Percentiles rank a stretch among this genome's conserved stretches.
Evolutionary conservation across 2,888 invertebrate genomes (phyloP).

Genomic region (Phyto melanocephala): DNA sequence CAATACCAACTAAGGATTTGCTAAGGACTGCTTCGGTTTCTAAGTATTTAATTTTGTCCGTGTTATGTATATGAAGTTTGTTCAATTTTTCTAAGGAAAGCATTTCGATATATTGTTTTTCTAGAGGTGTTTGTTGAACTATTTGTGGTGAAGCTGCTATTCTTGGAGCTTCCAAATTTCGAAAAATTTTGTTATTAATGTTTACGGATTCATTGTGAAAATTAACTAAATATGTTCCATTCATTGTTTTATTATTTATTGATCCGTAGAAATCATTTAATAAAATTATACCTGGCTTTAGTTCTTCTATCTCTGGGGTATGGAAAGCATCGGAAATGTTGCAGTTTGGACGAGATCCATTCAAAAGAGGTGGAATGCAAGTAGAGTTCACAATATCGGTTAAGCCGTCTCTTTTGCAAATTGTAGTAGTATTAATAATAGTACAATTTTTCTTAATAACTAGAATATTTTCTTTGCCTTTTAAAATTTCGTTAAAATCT

Average conservation of each 20-base stretch:
- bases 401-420: slow-evolving; percentile 10
- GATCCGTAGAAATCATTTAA: slow-evolving; percentile 20
- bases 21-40: slow-evolving; percentile 7
- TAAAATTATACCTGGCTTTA: slow-evolving; percentile 3
- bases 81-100: background rate
- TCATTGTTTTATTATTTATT: slow-evolving; percentile 11
- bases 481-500: background rate
- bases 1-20: background rate
- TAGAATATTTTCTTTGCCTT: slow-evolving; percentile 5
- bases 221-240: slow-evolving; percentile 14
- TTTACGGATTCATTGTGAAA: slow-evolving; percentile 18
- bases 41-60: background rate
- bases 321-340: background rate
- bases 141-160: background rate
- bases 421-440: slow-evolving; percentile 8
- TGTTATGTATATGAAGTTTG: background rate
- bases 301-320: background rate
- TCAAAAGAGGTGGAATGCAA: background rate
- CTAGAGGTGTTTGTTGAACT: slow-evolving; percentile 8
- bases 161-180: slow-evolving; percentile 1
- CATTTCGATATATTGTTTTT: slow-evolving; percentile 14
- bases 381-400: background rate
- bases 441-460: slow-evolving; percentile 15
- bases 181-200: slow-evolving; percentile 1
- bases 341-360: background rate